A percentile compares a stretch with the other conserved stretches of the same genome.
Evolutionary conservation across 2,888 invertebrate species (phyloP).

Genomic region (Drosophila merina): DNA sequence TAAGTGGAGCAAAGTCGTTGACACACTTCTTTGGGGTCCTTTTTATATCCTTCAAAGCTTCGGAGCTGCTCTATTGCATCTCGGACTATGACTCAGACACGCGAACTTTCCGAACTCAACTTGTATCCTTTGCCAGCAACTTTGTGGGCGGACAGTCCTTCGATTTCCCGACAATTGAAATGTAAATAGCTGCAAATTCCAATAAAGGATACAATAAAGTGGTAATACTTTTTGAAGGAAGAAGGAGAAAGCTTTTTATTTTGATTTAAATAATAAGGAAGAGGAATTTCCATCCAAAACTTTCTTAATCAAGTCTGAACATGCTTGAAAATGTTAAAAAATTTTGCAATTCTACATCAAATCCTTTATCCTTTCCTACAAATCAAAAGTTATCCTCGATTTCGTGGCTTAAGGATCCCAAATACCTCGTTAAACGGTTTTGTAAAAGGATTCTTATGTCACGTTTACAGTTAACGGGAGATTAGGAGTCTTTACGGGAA

Average conservation of each 20-base stretch:
- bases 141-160: conserved; percentile 24
- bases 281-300: not conserved
- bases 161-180: conserved; percentile 1
- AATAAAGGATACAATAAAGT: conserved; percentile 2
- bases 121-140: conserved; percentile 48
- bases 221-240: not conserved
- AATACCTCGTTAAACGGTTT: not conserved
- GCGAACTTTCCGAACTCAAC: conserved; percentile 30
- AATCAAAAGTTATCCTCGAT: not conserved
- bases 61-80: conserved; percentile 51
- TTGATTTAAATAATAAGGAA: not conserved
- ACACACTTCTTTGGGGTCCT: conserved; percentile 66
- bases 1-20: conserved; percentile 80
- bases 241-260: not conserved
- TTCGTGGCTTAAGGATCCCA: not conserved
- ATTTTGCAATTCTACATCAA: no score
- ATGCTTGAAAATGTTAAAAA: no score
- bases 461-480: not conserved
- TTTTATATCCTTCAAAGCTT: conserved; percentile 28
- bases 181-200: not conserved
- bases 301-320: no score
- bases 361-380: not conserved
- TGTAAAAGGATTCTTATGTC: not conserved
- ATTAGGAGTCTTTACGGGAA: not conserved
- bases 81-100: conserved; percentile 57